Percentiles rank a stretch among this genome's conserved stretches.
Conservation (phyloP, 2,888 invertebrate genomes). For the Rhimphoctona megacephalus region DNA sequence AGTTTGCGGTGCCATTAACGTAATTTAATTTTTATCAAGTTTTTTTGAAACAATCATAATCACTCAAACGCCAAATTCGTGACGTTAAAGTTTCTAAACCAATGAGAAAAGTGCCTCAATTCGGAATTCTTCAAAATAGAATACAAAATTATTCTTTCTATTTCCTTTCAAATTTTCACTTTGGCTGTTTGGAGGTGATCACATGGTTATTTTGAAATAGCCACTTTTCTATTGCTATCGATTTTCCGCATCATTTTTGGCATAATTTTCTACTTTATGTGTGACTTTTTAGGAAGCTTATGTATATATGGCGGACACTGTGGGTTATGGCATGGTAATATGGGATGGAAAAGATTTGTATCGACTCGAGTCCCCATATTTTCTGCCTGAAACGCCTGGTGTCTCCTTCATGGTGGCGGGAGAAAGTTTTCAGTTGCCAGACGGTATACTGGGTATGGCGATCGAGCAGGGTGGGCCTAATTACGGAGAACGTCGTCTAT, state of each 20-base stretch:
- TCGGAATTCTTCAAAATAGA: not conserved
- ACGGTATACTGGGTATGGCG: conserved; percentile 89
- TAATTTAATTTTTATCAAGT: not conserved
- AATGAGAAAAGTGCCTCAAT: not conserved
- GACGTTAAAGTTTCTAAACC: not conserved
- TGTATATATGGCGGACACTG: conserved; percentile 58
- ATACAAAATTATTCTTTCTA: not conserved
- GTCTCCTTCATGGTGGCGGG: conserved; percentile 81
- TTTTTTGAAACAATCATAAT: not conserved
- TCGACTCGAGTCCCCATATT: conserved; percentile 41
- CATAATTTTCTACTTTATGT: not conserved
- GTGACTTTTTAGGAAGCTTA: not conserved
- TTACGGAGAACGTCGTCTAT: conserved; percentile 50
- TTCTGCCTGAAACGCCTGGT: conserved; percentile 1
- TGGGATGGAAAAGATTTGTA: conserved; percentile 50
- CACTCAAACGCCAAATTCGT: not conserved
- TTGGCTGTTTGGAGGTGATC: not conserved
- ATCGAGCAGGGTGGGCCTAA: conserved; percentile 77
- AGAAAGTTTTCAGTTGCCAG: conserved; percentile 88
- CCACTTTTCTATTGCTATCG: not conserved
- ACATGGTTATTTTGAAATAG: not conserved
- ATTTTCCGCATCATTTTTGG: not conserved
- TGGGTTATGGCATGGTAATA: conserved; percentile 70
- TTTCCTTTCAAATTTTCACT: too few species aligned
- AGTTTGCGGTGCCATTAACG: not conserved